Base-by-base conservation (phyloP, 2,888 invertebrate genomes). In the Crocallis elinguaria region DNA sequence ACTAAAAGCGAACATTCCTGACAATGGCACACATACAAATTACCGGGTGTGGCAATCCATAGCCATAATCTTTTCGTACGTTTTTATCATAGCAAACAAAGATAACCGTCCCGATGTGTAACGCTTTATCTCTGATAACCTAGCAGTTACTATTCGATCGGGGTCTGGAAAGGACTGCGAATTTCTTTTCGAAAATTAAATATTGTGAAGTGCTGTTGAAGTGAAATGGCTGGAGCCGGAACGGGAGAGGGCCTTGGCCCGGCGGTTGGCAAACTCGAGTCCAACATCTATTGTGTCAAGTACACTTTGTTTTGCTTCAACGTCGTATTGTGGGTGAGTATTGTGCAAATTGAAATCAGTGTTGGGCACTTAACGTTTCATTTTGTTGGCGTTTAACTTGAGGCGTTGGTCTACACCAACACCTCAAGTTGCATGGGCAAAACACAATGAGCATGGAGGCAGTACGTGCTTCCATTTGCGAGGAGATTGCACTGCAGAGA, bases 251-350 rank as follows among this genome's bases (percentile, higher is more conserved):
- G 93, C 36, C 82, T 88, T 56, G 93, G 93, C 49, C 84, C 88
- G 50, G 91, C 88, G 2, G 88, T 91, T 19, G 92, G 92, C 39
- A 94, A 94, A 74, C 86, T 96, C 72, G 96, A 96, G 77, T 94
- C 94, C 64, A 94, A 95, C 76, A 96, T 96, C 71, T 94, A 94
- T 61, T 94, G 95, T 75, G 93, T 97, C 61, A 97, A 96, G 84
- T 97, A 96, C 84, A 95, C 95, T 37, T 87, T 97, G 60, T 95
- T 97, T 72, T 96, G 95, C 75, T 94, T 96, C 83, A 97, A 96
- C 79, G 93, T 96, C 43, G 92, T 97, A 43, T 86, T 95, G 71
- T 96, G 95, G 95, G 96, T 96, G 80, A 93, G 95, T 93, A 55
- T 54, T 35, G 42, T 42, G 38, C 52, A 67, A 67, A 67, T 66